Evolutionary conservation across 2,797 vertebrate genomes (phyloP).

Genomic region (Bucorvus abyssinicus): DNA sequence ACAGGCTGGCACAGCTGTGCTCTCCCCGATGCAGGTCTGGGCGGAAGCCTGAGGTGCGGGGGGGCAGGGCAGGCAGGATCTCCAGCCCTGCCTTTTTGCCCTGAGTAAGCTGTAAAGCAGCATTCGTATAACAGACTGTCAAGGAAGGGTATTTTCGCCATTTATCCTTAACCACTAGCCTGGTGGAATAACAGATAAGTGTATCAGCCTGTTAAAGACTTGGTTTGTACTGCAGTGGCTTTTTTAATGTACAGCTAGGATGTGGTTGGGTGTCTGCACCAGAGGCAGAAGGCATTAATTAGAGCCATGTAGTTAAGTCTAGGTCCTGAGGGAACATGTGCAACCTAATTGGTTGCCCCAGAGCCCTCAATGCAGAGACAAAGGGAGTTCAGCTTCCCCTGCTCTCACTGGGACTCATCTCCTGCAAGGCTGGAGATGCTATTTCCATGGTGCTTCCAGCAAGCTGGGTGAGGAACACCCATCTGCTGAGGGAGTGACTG

Average conservation of each 20-base stretch:
- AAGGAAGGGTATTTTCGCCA: neutral
- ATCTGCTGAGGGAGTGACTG: neutral
- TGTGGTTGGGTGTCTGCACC: neutral
- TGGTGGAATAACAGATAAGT: neutral
- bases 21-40: neutral
- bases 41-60: neutral
- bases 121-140: neutral
- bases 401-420: neutral
- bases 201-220: slow-evolving; percentile 4
- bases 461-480: neutral
- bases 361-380: neutral
- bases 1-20: neutral
- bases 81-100: neutral
- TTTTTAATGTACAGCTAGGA: neutral
- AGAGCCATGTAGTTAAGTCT: neutral
- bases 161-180: neutral
- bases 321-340: neutral
- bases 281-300: slow-evolving; percentile 22
- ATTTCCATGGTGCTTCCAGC: neutral
- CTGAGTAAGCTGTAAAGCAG: neutral
- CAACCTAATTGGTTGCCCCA: neutral
- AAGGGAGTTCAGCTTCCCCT: neutral
- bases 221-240: neutral
- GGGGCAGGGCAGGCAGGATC: neutral
- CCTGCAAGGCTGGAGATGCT: neutral